phyloP scores from a whole-genome alignment of 37 sponge, comb jelly and placozoan genomes.

The Diacarnus erythraeanus region DNA sequence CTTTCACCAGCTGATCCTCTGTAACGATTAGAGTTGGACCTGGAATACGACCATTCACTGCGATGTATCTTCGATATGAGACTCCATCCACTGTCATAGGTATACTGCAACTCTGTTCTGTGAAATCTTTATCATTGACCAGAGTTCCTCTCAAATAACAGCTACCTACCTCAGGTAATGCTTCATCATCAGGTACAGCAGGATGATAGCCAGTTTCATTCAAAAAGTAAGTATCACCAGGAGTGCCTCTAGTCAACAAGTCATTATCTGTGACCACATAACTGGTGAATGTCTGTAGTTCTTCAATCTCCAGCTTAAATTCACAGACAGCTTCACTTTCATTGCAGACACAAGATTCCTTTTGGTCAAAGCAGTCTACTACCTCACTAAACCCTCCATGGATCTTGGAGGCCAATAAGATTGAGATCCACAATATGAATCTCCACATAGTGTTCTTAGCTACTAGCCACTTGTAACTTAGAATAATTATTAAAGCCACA shows the following conservation, averaged over 20 bases:
- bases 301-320: too few relatives aligned
- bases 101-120: slow-evolving; percentile 16
- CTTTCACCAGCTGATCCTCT: slow-evolving; percentile 29
- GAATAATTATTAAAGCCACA: too few relatives aligned
- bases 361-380: too few relatives aligned
- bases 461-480: too few relatives aligned
- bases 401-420: too few relatives aligned
- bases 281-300: too few relatives aligned
- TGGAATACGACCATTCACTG: slow-evolving; percentile 64
- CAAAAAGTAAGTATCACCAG: slow-evolving; percentile 7
- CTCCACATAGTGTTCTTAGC: too few relatives aligned
- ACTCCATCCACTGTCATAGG: slow-evolving; percentile 57
- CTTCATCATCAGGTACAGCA: neutral
- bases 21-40: slow-evolving; percentile 63
- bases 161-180: neutral
- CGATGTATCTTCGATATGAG: slow-evolving; percentile 16
- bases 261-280: too few relatives aligned
- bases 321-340: too few relatives aligned
- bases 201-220: neutral
- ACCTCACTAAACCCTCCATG: too few relatives aligned
- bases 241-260: neutral
- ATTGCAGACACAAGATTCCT: too few relatives aligned
- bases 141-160: neutral
- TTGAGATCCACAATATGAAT: too few relatives aligned
- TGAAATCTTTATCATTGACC: neutral